Base-by-base conservation (phyloP, 2,113 vertebrate genomes). In the Tenebrosternarchus preto region DNA sequence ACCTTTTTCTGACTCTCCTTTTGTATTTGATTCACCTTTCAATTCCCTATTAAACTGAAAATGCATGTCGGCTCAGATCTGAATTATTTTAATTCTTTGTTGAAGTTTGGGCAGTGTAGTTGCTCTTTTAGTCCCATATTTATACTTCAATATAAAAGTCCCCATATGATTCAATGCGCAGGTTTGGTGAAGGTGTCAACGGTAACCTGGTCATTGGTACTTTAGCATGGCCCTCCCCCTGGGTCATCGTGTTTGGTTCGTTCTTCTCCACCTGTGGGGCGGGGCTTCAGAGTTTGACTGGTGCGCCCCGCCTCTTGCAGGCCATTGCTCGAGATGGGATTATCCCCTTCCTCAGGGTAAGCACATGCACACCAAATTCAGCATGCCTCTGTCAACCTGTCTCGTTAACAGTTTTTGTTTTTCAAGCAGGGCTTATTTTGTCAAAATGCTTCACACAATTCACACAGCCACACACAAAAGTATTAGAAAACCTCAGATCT, bases 181-280 rank as follows among this genome's bases (percentile, higher is more conserved):
- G 97, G 89, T 99, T 99, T 84, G 97, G 97, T 0, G 97, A 99
- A 91, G 97, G 95, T 0, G 97, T 99, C 73, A 95, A 91, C 0
- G 97, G 97, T 67, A 99, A 98, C 87, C 90, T 99, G 90, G 97
- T 99, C 84, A 97, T 99, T 27, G 97, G 97, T 43, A 99, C 97
- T 0, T 89, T 99, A 85, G 95, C 97, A 0, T 99, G 97, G 97
- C 97, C 97, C 0, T 98, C 96, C 3, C 97, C 97, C 0, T 99
- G 97, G 97, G 97, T 99, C 82, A 99, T 99, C 20, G 97, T 99
- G 85, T 94, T 99, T 5, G 97, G 97, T n/a, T 99, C 97, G 24
- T 98, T 99, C 91, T 99, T 99, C 88, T 98, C 97, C 83, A 99
- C 97, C 0, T 98, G 96, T 19, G 97, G 97, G 74, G 97, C 97